These are phyloP conservation scores for Odocoileus virginianus DNA, from an alignment of 2,113 vertebrate genomes.

Conservation along the genomic window DNA sequence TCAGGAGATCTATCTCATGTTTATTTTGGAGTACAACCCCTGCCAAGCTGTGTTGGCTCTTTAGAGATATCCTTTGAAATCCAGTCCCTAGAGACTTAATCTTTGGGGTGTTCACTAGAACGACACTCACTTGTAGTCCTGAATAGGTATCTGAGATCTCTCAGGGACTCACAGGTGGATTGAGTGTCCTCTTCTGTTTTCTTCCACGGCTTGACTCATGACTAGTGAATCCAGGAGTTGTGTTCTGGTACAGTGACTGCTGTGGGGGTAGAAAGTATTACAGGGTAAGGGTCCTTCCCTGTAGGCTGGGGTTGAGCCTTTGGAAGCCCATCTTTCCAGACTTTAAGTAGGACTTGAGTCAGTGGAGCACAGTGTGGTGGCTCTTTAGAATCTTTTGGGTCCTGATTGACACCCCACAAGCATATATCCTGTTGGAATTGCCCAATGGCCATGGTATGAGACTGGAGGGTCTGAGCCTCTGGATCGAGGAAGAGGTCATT, in stretches of 20 bases:
- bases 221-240: background rate
- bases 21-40: background rate
- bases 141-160: background rate
- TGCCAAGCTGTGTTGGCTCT: background rate
- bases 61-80: background rate
- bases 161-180: background rate
- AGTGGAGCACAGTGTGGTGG: background rate
- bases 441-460: background rate
- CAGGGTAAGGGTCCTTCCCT: background rate
- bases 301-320: background rate
- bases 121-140: background rate
- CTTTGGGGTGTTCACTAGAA: background rate
- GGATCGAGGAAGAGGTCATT: background rate
- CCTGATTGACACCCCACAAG: background rate
- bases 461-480: background rate
- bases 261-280: background rate
- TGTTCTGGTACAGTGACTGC: background rate
- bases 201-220: background rate
- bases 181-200: background rate
- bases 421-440: rapidly evolving
- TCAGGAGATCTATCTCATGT: background rate
- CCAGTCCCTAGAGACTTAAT: background rate
- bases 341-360: background rate
- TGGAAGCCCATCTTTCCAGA: background rate
- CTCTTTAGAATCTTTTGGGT: background rate